A percentile compares a stretch with the other conserved stretches of the same genome.
Conservation (phyloP, 2,797 vertebrate species). For the Protosalanx chinensis region DNA sequence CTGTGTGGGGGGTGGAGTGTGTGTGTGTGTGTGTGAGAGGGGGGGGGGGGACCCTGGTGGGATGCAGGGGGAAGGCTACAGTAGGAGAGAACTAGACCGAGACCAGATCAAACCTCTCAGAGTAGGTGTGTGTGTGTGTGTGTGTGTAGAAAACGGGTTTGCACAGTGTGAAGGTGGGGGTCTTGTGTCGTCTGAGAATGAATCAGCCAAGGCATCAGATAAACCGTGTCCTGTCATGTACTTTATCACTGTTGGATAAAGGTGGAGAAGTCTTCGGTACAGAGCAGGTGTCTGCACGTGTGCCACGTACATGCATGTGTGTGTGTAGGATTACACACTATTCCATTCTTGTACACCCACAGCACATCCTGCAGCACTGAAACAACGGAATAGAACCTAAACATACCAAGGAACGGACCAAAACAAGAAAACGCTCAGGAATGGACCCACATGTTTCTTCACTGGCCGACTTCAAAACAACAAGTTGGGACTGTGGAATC, state of each 20-base stretch:
- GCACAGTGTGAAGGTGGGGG: conserved; percentile 8
- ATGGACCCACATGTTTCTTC: too few relatives aligned
- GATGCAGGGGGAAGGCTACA: conserved; percentile 21
- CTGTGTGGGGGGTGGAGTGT: conserved; percentile 20
- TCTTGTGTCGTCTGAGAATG: conserved; percentile 41
- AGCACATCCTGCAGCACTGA: too few relatives aligned
- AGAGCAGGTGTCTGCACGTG: neutral
- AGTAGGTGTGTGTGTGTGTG: conserved; percentile 9
- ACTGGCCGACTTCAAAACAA: neutral
- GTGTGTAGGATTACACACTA: neutral
- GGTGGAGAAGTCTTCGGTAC: neutral
- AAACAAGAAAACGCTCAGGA: too few relatives aligned
- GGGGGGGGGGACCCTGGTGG: neutral
- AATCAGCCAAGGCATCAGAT: conserved; percentile 50
- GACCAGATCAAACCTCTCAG: conserved; percentile 19
- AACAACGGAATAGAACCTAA: too few relatives aligned
- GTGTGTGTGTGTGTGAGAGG: conserved; percentile 12
- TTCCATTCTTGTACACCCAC: neutral
- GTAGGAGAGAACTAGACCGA: conserved; percentile 47
- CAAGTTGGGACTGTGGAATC: neutral
- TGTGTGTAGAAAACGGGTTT: neutral
- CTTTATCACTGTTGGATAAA: conserved; percentile 13
- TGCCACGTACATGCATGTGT: neutral
- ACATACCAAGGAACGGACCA: too few relatives aligned
- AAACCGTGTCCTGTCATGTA: neutral